A percentile compares a stretch with the other conserved stretches of the same genome.
Evolutionary conservation across 2,113 vertebrate genomes (phyloP).

Genomic region (Hylia prasina): DNA sequence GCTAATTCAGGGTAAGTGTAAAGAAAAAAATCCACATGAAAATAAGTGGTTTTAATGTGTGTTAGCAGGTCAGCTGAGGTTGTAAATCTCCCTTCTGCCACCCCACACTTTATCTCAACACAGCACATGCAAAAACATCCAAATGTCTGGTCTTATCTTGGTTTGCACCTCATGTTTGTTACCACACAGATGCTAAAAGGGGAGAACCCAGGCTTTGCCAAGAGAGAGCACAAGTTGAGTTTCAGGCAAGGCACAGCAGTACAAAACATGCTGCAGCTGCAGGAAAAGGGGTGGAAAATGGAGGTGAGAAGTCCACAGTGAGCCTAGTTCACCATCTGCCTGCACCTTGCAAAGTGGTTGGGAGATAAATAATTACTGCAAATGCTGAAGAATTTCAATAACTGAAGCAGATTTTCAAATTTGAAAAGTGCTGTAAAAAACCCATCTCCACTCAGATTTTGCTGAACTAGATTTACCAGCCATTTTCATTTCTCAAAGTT

Average conservation of each 20-base stretch:
- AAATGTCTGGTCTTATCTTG: slow-evolving; percentile 41
- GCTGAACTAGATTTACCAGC: not conserved
- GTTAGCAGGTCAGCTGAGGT: not conserved
- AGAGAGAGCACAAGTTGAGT: not conserved
- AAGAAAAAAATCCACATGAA: not conserved
- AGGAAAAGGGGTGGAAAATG: not conserved
- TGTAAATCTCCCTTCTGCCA: slow-evolving; percentile 23
- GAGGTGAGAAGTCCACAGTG: not conserved
- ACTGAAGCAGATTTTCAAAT: not conserved
- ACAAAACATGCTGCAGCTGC: not conserved
- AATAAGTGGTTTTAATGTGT: slow-evolving; percentile 10
- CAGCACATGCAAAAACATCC: not conserved
- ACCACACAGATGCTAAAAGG: not conserved
- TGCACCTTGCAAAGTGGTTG: not conserved
- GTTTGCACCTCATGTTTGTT: slow-evolving; percentile 6
- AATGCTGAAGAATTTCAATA: not conserved
- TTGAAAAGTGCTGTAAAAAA: not conserved
- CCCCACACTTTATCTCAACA: not conserved
- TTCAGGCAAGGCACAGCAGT: not conserved
- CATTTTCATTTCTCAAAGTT: not conserved
- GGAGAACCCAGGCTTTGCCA: not conserved
- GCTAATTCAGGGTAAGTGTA: not conserved
- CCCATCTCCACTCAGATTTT: not conserved
- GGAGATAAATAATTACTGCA: not conserved
- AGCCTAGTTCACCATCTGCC: not conserved